Conservation (phyloP, 2,797 vertebrate genomes). For the Galago senegalensis region DNA sequence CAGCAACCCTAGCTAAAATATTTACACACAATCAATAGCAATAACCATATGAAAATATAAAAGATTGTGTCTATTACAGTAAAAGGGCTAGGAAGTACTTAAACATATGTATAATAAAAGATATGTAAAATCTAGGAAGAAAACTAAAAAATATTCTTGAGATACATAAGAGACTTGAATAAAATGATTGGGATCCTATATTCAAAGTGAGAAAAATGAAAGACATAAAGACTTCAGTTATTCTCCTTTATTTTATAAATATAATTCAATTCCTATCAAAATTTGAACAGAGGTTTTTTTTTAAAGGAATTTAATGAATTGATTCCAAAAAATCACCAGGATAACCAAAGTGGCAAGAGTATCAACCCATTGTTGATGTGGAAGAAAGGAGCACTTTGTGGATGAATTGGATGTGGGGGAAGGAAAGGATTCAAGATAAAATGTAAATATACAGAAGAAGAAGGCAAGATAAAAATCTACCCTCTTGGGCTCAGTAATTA, state of each 20-base stretch:
- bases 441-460: not conserved
- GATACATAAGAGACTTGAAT: not conserved
- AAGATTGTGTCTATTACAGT: not conserved
- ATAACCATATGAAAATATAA: not conserved
- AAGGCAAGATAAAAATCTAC: not conserved
- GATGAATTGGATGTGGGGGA: not conserved
- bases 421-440: not conserved
- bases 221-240: not conserved
- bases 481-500: not conserved
- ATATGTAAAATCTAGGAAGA: not conserved
- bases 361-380: not conserved
- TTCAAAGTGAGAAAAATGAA: constrained; percentile 32
- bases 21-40: not conserved
- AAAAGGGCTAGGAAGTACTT: constrained; percentile 22
- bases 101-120: not conserved
- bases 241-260: not conserved
- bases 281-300: not conserved
- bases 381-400: not conserved
- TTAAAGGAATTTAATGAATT: constrained; percentile 4
- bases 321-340: not conserved
- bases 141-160: constrained; percentile 33
- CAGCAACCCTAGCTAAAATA: not conserved
- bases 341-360: not conserved
- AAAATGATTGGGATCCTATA: not conserved
- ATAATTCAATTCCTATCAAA: not conserved